A percentile compares a stretch with the other conserved stretches of the same genome.
These are phyloP conservation scores for Glossophaga mutica DNA, from an alignment of 2,797 vertebrate species.

Conservation along the genomic window DNA sequence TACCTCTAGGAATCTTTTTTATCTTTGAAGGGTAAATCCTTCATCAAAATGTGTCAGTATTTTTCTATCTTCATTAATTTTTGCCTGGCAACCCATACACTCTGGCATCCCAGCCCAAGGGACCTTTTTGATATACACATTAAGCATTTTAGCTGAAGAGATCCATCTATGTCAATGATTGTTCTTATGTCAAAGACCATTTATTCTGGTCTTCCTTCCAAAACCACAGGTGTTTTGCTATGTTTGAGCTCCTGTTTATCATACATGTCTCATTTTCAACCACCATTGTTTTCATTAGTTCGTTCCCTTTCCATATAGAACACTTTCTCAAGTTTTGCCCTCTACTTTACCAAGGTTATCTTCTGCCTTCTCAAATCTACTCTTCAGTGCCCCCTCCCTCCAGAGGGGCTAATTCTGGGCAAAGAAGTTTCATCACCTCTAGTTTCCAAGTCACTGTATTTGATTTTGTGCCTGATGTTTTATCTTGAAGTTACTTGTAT, in stretches of 20 bases:
- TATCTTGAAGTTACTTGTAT: neutral
- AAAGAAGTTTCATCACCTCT: neutral
- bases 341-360: neutral
- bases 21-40: neutral
- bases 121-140: neutral
- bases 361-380: neutral
- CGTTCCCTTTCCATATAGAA: neutral
- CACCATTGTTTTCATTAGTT: neutral
- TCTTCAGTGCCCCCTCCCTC: neutral
- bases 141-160: neutral
- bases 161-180: neutral
- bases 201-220: neutral
- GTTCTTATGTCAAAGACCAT: neutral
- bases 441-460: neutral
- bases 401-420: neutral
- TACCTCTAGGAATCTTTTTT: neutral
- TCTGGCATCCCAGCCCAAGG: neutral
- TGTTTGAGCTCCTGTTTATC: neutral
- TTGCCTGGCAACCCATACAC: neutral
- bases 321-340: neutral
- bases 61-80: conserved; percentile 25
- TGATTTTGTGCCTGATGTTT: neutral
- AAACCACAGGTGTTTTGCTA: neutral
- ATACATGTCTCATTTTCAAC: neutral
- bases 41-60: neutral